Conservation (phyloP, 2,888 invertebrate species). For the Xestoiulus laeticollis region DNA sequence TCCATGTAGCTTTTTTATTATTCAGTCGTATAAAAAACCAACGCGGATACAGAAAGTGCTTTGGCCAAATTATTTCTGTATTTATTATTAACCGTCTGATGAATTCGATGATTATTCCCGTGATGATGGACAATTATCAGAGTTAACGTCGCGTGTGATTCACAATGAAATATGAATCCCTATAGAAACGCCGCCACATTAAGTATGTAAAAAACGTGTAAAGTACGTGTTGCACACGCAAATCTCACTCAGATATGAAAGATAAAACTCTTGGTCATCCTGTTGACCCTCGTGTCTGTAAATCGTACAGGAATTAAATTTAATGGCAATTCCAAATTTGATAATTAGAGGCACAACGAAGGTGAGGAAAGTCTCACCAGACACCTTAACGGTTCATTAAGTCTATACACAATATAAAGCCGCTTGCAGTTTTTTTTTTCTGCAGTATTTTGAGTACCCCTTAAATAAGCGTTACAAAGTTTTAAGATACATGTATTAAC, state of each 20-base stretch:
- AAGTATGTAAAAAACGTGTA: slow-evolving; percentile 16
- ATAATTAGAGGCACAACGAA: background rate
- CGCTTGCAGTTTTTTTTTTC: too few species aligned
- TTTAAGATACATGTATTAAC: too few species aligned
- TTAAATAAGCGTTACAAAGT: too few species aligned
- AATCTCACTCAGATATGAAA: background rate
- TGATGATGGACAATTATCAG: slow-evolving; percentile 29
- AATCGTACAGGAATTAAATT: background rate
- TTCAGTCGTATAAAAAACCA: background rate
- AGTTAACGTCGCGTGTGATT: slow-evolving; percentile 33
- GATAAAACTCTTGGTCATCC: background rate
- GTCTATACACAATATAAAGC: background rate
- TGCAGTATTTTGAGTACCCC: too few species aligned
- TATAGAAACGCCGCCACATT: background rate
- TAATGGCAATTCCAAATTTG: background rate
- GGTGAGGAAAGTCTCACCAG: too few species aligned
- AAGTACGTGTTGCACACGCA: slow-evolving; percentile 23
- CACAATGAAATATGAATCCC: slow-evolving; percentile 8
- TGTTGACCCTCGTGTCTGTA: background rate
- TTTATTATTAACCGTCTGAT: slow-evolving; percentile 28
- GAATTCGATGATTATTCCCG: slow-evolving; percentile 2
- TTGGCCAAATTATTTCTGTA: slow-evolving; percentile 2
- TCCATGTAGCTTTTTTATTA: too few species aligned
- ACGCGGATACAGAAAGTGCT: background rate
- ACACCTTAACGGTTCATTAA: too few species aligned